Conservation (phyloP, 2,888 invertebrate genomes). For the Tanytarsus gracilentus region DNA sequence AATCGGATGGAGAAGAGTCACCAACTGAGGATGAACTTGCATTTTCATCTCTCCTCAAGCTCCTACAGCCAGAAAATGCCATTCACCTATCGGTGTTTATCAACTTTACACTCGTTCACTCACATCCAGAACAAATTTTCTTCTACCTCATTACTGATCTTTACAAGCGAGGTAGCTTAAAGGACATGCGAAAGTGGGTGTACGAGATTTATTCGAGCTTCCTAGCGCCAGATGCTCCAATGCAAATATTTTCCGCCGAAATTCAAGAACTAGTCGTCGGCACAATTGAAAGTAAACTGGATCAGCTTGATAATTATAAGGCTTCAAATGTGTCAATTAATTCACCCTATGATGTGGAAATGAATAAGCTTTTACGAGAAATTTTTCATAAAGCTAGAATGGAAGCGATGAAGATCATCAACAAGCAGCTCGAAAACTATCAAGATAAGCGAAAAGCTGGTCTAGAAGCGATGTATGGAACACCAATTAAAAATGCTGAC, state of each 20-base stretch:
- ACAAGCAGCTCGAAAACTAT: conserved; percentile 43
- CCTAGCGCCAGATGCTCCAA: conserved; percentile 68
- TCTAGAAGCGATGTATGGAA: conserved; percentile 83
- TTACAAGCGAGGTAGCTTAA: conserved; percentile 73
- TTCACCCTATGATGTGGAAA: conserved; percentile 59
- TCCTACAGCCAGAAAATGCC: conserved; percentile 64
- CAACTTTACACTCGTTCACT: conserved; percentile 78
- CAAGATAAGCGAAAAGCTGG: conserved; percentile 84
- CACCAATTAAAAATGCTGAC: conserved; percentile 68
- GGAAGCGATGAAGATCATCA: conserved; percentile 45
- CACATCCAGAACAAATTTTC: conserved; percentile 57
- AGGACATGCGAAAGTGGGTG: conserved; percentile 95
- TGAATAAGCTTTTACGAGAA: conserved; percentile 78
- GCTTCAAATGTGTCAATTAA: background rate
- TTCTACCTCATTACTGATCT: conserved; percentile 86
- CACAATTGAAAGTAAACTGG: conserved; percentile 80
- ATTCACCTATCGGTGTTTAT: conserved; percentile 92
- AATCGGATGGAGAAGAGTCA: background rate
- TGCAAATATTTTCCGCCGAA: background rate
- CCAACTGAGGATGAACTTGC: conserved; percentile 63
- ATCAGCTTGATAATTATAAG: conserved; percentile 37
- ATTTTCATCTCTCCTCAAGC: conserved; percentile 72
- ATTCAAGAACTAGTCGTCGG: conserved; percentile 47
- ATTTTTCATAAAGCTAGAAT: conserved; percentile 84
- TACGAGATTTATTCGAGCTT: conserved; percentile 98